Percentiles rank a stretch among this genome's conserved stretches.
Conservation (phyloP, 2,797 vertebrate species). For the Molossus alvarezi region DNA sequence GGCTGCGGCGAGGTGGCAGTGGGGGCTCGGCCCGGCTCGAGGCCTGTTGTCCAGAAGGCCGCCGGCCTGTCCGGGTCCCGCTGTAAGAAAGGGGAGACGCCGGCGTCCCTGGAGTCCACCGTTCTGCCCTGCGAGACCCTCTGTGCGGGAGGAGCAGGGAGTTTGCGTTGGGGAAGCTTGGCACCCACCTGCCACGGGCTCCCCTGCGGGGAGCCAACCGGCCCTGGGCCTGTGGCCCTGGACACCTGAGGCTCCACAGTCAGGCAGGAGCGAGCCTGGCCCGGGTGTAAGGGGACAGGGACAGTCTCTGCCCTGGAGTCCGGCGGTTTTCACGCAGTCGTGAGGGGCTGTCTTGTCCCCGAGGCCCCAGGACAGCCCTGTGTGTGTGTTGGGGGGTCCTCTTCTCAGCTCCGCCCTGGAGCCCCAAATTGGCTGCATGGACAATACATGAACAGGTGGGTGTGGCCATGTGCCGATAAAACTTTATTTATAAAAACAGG, state of each 20-base stretch:
- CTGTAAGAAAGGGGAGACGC: background rate
- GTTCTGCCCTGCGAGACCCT: background rate
- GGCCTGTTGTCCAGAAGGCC: background rate
- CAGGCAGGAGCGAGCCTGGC: background rate
- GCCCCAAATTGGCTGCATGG: background rate
- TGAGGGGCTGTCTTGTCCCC: background rate
- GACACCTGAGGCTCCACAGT: background rate
- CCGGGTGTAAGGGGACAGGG: too few relatives aligned
- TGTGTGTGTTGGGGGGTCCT: too few relatives aligned
- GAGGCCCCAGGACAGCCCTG: background rate
- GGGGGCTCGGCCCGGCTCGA: background rate
- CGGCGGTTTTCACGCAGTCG: background rate
- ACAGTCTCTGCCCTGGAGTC: background rate
- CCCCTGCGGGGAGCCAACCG: accelerated
- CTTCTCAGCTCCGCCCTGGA: background rate
- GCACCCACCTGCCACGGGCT: background rate
- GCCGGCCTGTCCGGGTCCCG: background rate
- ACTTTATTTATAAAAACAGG: conserved; percentile 84
- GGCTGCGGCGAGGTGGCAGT: accelerated
- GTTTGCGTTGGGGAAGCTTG: background rate
- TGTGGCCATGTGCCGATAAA: conserved; percentile 65
- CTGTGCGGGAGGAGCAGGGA: background rate
- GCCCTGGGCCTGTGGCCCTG: accelerated
- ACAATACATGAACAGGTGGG: accelerated
- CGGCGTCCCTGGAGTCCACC: background rate